phyloP scores from a whole-genome alignment of 2,888 invertebrate genomes.

The Laspeyria flexula region DNA sequence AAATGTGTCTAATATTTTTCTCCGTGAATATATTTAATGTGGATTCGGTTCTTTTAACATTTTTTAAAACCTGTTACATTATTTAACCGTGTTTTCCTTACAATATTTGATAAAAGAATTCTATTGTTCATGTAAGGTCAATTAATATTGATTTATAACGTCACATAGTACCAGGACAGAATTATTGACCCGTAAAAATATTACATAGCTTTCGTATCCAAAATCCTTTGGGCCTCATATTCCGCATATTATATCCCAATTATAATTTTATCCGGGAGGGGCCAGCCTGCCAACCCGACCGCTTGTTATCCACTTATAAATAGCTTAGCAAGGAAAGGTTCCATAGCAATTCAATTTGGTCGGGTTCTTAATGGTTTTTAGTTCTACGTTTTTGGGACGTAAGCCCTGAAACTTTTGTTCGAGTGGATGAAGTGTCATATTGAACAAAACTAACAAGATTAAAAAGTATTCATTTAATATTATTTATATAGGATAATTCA shows the following conservation, averaged over 20 bases:
- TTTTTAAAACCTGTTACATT: too few species aligned
- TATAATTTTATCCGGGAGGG: conserved; percentile 73
- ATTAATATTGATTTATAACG: neutral
- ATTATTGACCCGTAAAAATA: conserved; percentile 58
- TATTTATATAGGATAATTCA: too few species aligned
- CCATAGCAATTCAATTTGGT: conserved; percentile 75
- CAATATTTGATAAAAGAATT: too few species aligned
- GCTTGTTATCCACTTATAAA: conserved; percentile 76
- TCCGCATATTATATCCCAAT: conserved; percentile 77
- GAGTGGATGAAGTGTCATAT: conserved; percentile 35
- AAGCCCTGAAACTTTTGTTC: conserved; percentile 63
- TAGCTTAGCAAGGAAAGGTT: conserved; percentile 76
- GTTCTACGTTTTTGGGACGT: conserved; percentile 64
- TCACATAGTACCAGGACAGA: conserved; percentile 42
- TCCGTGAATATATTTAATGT: neutral
- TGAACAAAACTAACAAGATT: neutral
- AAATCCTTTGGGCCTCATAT: conserved; percentile 64
- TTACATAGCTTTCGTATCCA: conserved; percentile 47
- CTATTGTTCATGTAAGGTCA: too few species aligned
- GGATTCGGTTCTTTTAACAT: too few species aligned
- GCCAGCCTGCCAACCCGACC: conserved; percentile 53
- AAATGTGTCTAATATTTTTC: neutral
- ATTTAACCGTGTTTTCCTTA: too few species aligned
- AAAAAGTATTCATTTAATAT: too few species aligned
- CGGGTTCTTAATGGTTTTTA: conserved; percentile 73